Evolutionary conservation across 2,113 vertebrate genomes (phyloP), one percentile per base, ranked within the genome.

Genomic region (Polypterus bichir): DNA sequence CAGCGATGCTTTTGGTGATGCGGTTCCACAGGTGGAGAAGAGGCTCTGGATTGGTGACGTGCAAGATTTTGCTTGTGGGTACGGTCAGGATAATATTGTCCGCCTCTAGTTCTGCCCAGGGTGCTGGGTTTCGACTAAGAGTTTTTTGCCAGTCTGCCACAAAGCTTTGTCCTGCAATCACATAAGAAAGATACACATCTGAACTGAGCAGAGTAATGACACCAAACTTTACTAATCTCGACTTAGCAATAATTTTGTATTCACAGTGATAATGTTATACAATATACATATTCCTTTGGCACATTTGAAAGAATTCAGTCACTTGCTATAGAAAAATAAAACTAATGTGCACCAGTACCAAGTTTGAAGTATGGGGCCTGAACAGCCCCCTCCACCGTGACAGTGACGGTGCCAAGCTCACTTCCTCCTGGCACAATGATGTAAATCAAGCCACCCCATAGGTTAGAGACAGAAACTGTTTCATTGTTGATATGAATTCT

Each of bases 371-470:
- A 83, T 1, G 83, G 83, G 65, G 79, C 79, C 64, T 67, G 73
- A 60, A 83, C 70, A 27, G 75, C 77, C 3, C 65, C 69, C 59
- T 66, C 69, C 64, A 84, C 51, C 0, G 60, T 74, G 62, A 87
- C 44, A 11, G 71, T 5, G 51, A 81, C 54, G 0, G 66, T 73
- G 5, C 85, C 81, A 46, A 85, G 62, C 3, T 54, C 3, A 1
- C 77, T 76, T 10, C 51, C 68, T 11, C 49, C 57, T 5, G 82
- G 84, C 8, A 86, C 74, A 0, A 80, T 0, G 48, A 83, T 45
- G 10, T 87, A 87, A 62, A 87, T 63, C 3, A 87, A 80, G 10
- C 84, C 81, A 1, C 83, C 82, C 80, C 82, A 86, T 57, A 83
- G 75, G 65, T 70, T 81, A 69, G 78, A 77, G 7, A 86, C 1